Base-by-base conservation (phyloP, 2,113 vertebrate species). In the Corythaeola cristata region DNA sequence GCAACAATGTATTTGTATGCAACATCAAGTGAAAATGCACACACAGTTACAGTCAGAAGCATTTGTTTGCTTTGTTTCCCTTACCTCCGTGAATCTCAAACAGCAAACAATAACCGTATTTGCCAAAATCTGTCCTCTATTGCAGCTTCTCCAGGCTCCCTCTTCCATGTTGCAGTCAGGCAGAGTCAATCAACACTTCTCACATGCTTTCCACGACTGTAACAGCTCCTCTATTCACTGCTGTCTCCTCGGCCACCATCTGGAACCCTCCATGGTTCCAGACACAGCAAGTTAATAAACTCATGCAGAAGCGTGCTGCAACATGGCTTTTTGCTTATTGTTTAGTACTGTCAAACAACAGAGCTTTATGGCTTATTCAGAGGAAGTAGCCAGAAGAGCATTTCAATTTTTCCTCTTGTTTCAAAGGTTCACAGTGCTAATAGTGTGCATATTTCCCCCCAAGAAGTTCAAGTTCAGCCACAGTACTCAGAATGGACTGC, bases 311-410 rank as follows among this genome's bases (percentile, higher is more conserved):
- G 17, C 19, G 18, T 23, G 30, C 60, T 87, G 67, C 58, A 64
- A 35, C 19, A 6, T 4, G 41, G 44, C 30, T 82, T 85, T 78
- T 73, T 92, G 80, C 60, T 72, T 16, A 71, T 66, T 95, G 77
- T 90, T 67, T 21, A 32, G 26, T 17, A 22, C 73, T 45, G 37
- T 15, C 16, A 7, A 85, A 94, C 86, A 92, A 84, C 49, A 88
- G 64, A 81, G 87, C 64, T 78, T 71, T 92, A 92, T 68, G 49
- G 56, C 50, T 94, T 66, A 37, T 44, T 53, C 87, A 75, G n/a
- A 72, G 69, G 72, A 85, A 92, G 44, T 4, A 78, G 56, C 17
- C 52, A 82, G 69, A 95, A 78, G 27, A 89, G 22, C 13, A 50
- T 56, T 89, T 76, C 33, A 49, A 32, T 68, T 91, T 82, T 84